Base-by-base conservation (phyloP, 1,140 invertebrate species). In the Drosophila kanapiae region DNA sequence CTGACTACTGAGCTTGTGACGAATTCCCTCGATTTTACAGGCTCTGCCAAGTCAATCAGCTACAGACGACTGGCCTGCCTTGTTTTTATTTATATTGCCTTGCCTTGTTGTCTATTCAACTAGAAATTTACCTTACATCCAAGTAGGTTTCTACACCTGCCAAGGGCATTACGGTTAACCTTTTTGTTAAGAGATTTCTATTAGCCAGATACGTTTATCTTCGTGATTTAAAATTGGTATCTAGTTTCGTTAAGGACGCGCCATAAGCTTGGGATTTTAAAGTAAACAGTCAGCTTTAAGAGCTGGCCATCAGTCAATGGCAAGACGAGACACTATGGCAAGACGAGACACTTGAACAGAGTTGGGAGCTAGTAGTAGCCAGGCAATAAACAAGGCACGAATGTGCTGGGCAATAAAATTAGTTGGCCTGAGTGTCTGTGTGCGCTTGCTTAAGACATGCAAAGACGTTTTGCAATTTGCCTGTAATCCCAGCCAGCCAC, bases 391-490 rank as follows among this genome's bases (percentile, higher is more conserved):
- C 59, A 43, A 47, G 42, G 62, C 74, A 72, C 67, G 84, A 88
- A 80, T 88, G 80, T 87, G 84, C 79, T 87, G 51, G 53, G 62
- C 84, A 88, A 87, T 87, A 84, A 87, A 87, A 87, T 87, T 88
- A 87, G 84, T 78, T 84, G 82, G 51, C 77, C 61, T 11, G 48
- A 18, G 53, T 45, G 61, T 62, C 40, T 49, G 38, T 69, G 37
- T 59, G 67, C 57, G 60, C 57, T 58, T 62, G 75, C 35, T 62
- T 43, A 47, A 70, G 84, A 87, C 84, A 87, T 88, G 84, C 85
- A 88, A 90, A 88, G 84, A 88, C 80, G 84, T 84, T 79, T 78
- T 40, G 84, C 85, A 88, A 88, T 87, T 80, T 78, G 78, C 85
- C 85, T 88, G 84, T 88, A 88, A 88, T 88, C 84, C 80, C 49